phyloP scores from a whole-genome alignment of 2,888 invertebrate species.

The Dynastes maya region DNA sequence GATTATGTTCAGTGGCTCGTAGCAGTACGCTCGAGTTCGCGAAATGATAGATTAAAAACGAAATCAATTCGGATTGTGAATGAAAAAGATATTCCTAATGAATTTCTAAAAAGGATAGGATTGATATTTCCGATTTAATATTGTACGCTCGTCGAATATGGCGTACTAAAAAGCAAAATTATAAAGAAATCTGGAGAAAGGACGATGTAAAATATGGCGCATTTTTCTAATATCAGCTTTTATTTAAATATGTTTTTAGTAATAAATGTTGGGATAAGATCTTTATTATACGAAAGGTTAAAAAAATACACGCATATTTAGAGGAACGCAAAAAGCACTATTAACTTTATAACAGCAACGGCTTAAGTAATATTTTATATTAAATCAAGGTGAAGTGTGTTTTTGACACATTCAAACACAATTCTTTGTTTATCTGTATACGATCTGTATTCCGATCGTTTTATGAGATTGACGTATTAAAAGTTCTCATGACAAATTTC shows the following conservation, averaged over 20 bases:
- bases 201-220: background rate
- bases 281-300: no score
- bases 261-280: no score
- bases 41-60: slow-evolving; percentile 31
- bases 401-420: no score
- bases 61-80: slow-evolving; percentile 23
- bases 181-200: background rate
- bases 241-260: background rate
- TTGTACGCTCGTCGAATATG: background rate
- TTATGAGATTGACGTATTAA: no score
- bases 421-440: no score
- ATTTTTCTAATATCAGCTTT: background rate
- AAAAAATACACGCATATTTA: no score
- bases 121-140: slow-evolving; percentile 30
- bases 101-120: slow-evolving; percentile 24
- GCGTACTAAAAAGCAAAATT: background rate
- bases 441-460: no score
- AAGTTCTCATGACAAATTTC: no score
- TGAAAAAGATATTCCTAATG: slow-evolving; percentile 22
- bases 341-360: no score
- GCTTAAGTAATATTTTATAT: no score
- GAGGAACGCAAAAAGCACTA: no score
- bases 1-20: slow-evolving; percentile 36
- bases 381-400: no score
- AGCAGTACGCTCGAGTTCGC: slow-evolving; percentile 30